Conservation (phyloP, 2,797 vertebrate genomes). For the Caiman crocodilus region DNA sequence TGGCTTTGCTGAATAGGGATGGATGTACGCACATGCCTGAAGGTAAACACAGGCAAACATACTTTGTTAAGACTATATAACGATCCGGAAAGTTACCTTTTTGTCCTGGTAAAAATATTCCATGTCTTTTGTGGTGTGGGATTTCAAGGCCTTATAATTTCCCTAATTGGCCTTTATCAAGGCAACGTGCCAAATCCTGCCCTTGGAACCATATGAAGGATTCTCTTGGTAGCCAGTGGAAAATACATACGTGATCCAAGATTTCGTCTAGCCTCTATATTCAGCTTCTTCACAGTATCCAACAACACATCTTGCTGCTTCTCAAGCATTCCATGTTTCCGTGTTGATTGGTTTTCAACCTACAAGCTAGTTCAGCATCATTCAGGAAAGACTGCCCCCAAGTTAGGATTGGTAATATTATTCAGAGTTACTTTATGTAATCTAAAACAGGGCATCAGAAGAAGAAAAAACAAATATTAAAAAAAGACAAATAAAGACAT, state of each 20-base stretch:
- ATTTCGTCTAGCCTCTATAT: background rate
- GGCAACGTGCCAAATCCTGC: background rate
- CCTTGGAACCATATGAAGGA: background rate
- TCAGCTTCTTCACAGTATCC: background rate
- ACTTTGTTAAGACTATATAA: background rate
- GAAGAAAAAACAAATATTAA: conserved; percentile 47
- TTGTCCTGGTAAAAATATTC: background rate
- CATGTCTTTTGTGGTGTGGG: background rate
- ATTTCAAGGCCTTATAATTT: conserved; percentile 27
- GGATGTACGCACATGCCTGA: background rate
- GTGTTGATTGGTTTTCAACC: conserved; percentile 15
- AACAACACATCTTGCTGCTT: background rate
- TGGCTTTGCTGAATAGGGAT: background rate
- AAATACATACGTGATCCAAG: background rate
- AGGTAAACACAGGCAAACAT: background rate
- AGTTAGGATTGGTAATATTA: conserved; percentile 9
- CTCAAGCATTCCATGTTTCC: background rate
- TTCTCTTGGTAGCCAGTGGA: background rate
- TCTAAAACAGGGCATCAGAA: conserved; percentile 20
- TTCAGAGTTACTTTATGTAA: conserved; percentile 37
- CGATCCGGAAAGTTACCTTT: background rate
- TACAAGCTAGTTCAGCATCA: conserved; percentile 1
- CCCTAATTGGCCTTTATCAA: background rate
- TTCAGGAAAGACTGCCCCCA: background rate
- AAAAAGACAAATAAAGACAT: conserved; percentile 12